Evolutionary conservation across 2,888 invertebrate genomes (phyloP), one percentile per base, ranked within the genome.

Genomic region (Merodon equestris): DNA sequence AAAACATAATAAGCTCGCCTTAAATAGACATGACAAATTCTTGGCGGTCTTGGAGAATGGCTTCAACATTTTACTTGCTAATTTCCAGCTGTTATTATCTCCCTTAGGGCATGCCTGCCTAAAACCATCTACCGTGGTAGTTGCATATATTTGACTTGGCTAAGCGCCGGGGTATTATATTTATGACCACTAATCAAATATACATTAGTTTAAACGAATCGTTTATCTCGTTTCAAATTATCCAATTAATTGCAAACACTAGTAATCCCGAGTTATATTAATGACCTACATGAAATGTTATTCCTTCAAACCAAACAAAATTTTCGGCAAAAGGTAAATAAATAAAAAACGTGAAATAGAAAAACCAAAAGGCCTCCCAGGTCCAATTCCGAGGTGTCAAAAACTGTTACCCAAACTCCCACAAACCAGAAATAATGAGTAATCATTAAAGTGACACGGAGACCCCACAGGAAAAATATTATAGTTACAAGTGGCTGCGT

Each of bases 401-500:
- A 73, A 67, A 68, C 40, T 64, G 2, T 45, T 66, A 53, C 48
- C 61, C 45, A 42, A 48, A 45, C 51, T 27, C 70, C 68, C 48
- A 54, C 34, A 47, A 34, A 53, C 14, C 45, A 71, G 68, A 57
- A 38, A 47, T 50, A 54, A 48, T 40, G 48, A 50, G 45, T 27
- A 56, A 63, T 34, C 58, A 40, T 40, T 27, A 40, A 38, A 38
- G 9, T 73, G 73, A 79, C 77, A 68, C 68, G 73, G 73, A 79
- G 73, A 73, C 77, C 77, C 63, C 73, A 68, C 77, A 79, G 58
- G 73, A 79, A 68, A 76, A 58, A 14, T n/a, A 40, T 58, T n/a
- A 73, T 68, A 73, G 73, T 79, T 79, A 79, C 77, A 79, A 79
- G 63, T 73, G 63, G 73, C 58, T 79, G 63, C 67, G 44, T 79